A percentile compares a stretch with the other conserved stretches of the same genome.
Evolutionary conservation across 2,113 vertebrate genomes (phyloP).

Genomic region (Rousettus leschenaultii): DNA sequence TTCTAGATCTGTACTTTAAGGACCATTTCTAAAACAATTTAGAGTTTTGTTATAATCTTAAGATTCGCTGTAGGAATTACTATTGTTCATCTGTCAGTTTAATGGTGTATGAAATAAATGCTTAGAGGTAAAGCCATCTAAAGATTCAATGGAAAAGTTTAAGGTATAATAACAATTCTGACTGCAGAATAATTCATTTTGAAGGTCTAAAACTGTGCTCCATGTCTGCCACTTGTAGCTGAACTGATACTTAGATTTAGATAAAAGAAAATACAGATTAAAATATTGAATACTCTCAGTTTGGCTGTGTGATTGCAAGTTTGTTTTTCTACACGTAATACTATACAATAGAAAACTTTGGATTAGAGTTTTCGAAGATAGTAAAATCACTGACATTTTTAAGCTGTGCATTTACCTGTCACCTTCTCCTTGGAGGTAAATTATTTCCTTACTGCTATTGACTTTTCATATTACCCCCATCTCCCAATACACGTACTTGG

Average conservation of each 20-base stretch:
- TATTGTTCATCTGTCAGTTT: neutral
- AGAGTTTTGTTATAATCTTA: neutral
- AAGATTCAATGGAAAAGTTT: conserved; percentile 18
- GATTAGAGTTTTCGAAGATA: conserved; percentile 41
- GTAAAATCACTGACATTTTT: conserved; percentile 42
- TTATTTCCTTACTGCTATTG: conserved; percentile 72
- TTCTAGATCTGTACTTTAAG: neutral
- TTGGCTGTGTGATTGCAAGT: conserved; percentile 4
- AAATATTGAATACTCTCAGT: conserved; percentile 41
- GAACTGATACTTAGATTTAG: conserved; percentile 26
- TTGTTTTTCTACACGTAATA: conserved; percentile 69
- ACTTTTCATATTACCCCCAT: neutral
- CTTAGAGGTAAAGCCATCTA: conserved; percentile 52
- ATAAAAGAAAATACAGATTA: neutral
- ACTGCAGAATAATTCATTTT: neutral
- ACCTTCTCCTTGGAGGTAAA: conserved; percentile 62
- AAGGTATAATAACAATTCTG: neutral
- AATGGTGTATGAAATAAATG: neutral
- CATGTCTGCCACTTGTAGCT: neutral
- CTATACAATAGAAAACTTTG: conserved; percentile 73
- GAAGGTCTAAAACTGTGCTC: neutral
- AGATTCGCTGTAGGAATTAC: neutral
- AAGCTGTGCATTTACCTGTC: neutral
- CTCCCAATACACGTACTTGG: neutral
- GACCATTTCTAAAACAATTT: conserved; percentile 2